These are phyloP conservation scores for Bryconaethiops microstoma DNA, from an alignment of 2,797 vertebrate genomes.

Conservation along the genomic window DNA sequence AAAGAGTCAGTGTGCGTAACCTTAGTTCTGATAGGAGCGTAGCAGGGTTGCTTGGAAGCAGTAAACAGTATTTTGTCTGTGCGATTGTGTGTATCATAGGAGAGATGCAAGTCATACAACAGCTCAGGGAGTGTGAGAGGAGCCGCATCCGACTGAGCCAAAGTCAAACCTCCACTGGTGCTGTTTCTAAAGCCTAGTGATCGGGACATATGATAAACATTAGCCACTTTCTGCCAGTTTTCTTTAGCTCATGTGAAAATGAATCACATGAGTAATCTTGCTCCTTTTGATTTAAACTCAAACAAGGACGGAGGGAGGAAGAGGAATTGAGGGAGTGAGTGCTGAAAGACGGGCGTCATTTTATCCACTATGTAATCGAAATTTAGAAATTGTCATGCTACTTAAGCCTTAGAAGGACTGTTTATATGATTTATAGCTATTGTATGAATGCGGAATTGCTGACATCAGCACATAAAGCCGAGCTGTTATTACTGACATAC, in stretches of 20 bases:
- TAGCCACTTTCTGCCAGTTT: constrained; percentile 39
- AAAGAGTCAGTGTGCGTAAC: constrained; percentile 17
- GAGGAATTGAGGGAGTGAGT: not conserved
- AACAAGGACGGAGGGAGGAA: constrained; percentile 7
- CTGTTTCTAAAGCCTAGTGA: constrained; percentile 7
- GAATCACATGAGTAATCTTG: constrained; percentile 30
- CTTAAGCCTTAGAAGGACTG: not conserved
- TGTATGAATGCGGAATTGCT: not conserved
- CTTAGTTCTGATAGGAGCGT: constrained; percentile 11
- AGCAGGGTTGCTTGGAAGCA: constrained; percentile 8
- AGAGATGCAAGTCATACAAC: constrained; percentile 33
- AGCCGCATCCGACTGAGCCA: constrained; percentile 10
- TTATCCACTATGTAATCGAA: constrained; percentile 12
- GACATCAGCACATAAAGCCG: not conserved
- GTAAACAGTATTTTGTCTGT: constrained; percentile 17
- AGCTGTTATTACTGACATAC: not conserved
- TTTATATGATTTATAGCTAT: constrained; percentile 1
- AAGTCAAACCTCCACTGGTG: constrained; percentile 8
- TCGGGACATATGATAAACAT: constrained; percentile 48
- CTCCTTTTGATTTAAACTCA: constrained; percentile 1
- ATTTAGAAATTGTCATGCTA: not conserved
- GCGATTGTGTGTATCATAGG: constrained; percentile 12
- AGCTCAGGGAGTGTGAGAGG: constrained; percentile 19
- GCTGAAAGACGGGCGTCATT: constrained; percentile 16
- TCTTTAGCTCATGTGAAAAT: constrained; percentile 40